Evolutionary conservation across 2,888 invertebrate species (phyloP).

Genomic region (Drosophila quinaria): DNA sequence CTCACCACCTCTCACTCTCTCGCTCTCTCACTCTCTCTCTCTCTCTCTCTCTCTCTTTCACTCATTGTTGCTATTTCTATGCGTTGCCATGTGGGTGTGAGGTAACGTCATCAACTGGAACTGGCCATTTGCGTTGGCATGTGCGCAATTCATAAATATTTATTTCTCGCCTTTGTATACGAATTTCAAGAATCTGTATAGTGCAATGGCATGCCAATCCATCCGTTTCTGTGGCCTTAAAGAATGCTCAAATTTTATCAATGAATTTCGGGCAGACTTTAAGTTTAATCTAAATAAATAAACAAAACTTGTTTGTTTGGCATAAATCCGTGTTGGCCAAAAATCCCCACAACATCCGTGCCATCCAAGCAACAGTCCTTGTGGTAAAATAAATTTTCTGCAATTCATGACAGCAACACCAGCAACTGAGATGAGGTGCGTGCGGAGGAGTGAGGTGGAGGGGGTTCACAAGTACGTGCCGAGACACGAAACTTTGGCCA

Average conservation of each 20-base stretch:
- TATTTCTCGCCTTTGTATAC: slow-evolving; percentile 59
- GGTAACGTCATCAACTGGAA: slow-evolving; percentile 68
- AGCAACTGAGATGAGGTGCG: slow-evolving; percentile 34
- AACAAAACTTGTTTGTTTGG: slow-evolving; percentile 56
- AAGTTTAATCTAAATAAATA: slow-evolving; percentile 65
- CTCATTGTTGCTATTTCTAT: slow-evolving; percentile 7
- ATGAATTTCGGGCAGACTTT: slow-evolving; percentile 63
- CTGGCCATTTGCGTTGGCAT: slow-evolving; percentile 63
- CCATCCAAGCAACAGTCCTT: slow-evolving; percentile 62
- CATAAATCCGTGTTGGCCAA: slow-evolving; percentile 61
- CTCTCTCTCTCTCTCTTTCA: neutral
- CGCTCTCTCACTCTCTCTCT: neutral
- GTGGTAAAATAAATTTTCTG: slow-evolving; percentile 76
- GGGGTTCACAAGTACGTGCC: slow-evolving; percentile 62
- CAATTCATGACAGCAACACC: slow-evolving; percentile 69
- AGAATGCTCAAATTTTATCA: slow-evolving; percentile 65
- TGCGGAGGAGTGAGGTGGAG: too few species aligned
- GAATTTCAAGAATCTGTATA: slow-evolving; percentile 41
- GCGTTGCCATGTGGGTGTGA: slow-evolving; percentile 29
- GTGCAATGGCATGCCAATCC: slow-evolving; percentile 45
- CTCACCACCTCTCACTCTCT: neutral
- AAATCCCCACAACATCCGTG: slow-evolving; percentile 20
- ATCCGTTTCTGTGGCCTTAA: slow-evolving; percentile 46
- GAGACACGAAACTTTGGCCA: slow-evolving; percentile 65
- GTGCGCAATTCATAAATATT: slow-evolving; percentile 75